Conservation (phyloP, 2,113 vertebrate genomes). For the Oryctolagus cuniculus region DNA sequence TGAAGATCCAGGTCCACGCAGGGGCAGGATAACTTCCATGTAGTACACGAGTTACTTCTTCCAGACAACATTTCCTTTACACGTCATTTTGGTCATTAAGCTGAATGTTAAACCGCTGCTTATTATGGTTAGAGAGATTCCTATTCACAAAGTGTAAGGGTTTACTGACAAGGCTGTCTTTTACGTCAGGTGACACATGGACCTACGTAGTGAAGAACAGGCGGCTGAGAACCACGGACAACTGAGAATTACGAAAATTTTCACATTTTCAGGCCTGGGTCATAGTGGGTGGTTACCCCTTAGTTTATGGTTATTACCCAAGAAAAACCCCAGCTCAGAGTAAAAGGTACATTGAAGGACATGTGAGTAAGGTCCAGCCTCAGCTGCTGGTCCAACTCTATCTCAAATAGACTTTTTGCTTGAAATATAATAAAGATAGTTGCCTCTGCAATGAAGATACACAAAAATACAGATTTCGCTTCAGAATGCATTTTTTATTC, state of each 20-base stretch:
- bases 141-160: slow-evolving; percentile 32
- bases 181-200: not conserved
- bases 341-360: not conserved
- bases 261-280: slow-evolving; percentile 26
- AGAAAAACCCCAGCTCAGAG: not conserved
- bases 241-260: not conserved
- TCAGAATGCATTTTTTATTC: not conserved
- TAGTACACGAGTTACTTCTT: not conserved
- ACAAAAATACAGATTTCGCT: slow-evolving; percentile 11
- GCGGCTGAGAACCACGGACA: not conserved
- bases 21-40: not conserved
- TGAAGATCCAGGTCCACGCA: not conserved
- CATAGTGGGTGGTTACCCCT: not conserved
- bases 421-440: not conserved
- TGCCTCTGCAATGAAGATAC: not conserved
- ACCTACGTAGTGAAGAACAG: slow-evolving; percentile 9
- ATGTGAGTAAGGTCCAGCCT: not conserved
- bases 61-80: not conserved
- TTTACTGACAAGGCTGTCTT: slow-evolving; percentile 9
- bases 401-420: not conserved
- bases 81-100: slow-evolving; percentile 17
- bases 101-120: not conserved
- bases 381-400: not conserved
- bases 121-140: not conserved
- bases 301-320: not conserved